phyloP scores from a whole-genome alignment of 2,888 invertebrate genomes.

The Heterodera filipjevi region DNA sequence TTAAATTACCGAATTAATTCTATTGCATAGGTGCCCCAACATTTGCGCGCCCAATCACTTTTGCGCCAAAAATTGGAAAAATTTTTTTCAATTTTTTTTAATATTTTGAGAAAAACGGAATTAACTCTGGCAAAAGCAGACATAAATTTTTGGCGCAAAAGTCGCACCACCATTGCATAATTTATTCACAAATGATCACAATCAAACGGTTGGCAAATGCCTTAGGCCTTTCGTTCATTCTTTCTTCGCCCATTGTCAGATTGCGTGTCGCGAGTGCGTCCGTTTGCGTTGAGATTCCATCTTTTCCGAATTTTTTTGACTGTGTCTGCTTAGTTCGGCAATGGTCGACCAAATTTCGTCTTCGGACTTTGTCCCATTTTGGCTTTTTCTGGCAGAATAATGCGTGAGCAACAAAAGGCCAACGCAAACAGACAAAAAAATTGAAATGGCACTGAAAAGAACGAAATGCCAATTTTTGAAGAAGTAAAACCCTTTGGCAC shows the following conservation, averaged over 20 bases:
- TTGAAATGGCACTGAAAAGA: neutral
- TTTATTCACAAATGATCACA: too few species aligned
- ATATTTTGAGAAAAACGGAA: too few species aligned
- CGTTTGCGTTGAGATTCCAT: neutral
- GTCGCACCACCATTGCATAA: too few species aligned
- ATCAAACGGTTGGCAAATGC: too few species aligned
- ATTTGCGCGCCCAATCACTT: too few species aligned
- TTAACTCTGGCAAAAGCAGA: too few species aligned
- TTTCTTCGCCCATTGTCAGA: neutral
- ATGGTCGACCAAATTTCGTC: conserved; percentile 3
- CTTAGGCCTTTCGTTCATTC: neutral
- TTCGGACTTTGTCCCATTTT: neutral
- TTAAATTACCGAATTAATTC: too few species aligned
- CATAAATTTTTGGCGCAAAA: too few species aligned
- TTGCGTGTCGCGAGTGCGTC: conserved; percentile 10
- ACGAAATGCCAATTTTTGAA: neutral
- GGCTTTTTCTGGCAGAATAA: neutral
- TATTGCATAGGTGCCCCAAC: too few species aligned
- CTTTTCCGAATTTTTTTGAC: neutral
- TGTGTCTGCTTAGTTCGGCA: neutral
- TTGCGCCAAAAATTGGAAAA: too few species aligned
- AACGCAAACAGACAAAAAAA: neutral
- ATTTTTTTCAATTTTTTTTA: too few species aligned
- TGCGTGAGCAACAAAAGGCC: neutral
- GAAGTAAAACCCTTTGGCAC: neutral